Percentiles rank a stretch among this genome's conserved stretches.
Evolutionary conservation across 2,888 invertebrate genomes (phyloP).

Genomic region (Dione vanillae): DNA sequence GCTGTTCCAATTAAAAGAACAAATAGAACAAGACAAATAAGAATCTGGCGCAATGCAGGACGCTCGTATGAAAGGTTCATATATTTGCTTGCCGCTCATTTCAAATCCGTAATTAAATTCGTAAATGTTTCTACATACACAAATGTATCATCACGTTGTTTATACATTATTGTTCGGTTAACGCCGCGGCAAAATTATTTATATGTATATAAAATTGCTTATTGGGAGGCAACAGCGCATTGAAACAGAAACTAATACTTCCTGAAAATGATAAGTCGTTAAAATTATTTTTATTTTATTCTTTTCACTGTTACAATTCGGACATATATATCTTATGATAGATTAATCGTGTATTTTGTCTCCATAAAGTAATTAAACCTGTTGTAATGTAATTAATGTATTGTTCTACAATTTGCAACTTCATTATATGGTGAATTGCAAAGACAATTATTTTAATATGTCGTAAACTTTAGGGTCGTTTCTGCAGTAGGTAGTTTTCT

Average conservation of each 20-base stretch:
- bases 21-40: slow-evolving; percentile 70
- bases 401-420: not conserved
- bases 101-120: slow-evolving; percentile 68
- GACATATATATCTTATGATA: not conserved
- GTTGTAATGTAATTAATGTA: not conserved
- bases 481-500: slow-evolving; percentile 9
- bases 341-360: too few relatives aligned
- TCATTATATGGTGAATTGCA: not conserved
- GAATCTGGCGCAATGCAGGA: slow-evolving; percentile 82
- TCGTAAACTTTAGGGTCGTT: slow-evolving; percentile 7
- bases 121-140: slow-evolving; percentile 55
- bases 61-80: slow-evolving; percentile 68
- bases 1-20: slow-evolving; percentile 67
- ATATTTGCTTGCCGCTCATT: slow-evolving; percentile 70
- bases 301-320: not conserved
- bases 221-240: not conserved
- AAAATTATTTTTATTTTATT: not conserved
- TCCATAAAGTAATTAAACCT: not conserved
- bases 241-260: slow-evolving; percentile 10
- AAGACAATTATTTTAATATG: not conserved
- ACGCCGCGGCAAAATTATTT: not conserved
- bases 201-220: not conserved
- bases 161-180: not conserved
- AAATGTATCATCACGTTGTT: not conserved
- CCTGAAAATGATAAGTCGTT: slow-evolving; percentile 31